Percentiles rank a stretch among this genome's conserved stretches.
Evolutionary conservation across 2,113 vertebrate species (phyloP).

Genomic region (Clarias magur): DNA sequence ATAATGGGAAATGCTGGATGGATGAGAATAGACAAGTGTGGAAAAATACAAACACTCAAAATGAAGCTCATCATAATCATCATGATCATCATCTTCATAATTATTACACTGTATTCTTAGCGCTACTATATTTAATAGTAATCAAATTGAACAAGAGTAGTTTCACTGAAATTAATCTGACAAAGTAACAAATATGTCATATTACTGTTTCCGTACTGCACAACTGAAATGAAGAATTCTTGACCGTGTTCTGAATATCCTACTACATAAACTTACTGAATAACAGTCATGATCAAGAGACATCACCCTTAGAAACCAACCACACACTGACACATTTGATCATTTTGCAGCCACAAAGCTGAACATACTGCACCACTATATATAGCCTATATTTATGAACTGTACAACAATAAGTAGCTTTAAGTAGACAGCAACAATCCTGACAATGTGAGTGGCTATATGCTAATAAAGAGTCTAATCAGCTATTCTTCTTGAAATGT

Average conservation of each 20-base stretch:
- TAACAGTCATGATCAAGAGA: background rate
- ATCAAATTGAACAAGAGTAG: background rate
- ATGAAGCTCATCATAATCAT: background rate
- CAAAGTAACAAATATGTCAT: background rate
- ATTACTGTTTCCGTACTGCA: background rate
- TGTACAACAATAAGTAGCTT: background rate
- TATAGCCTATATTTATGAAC: background rate
- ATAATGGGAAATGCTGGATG: conserved; percentile 3
- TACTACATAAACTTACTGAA: background rate
- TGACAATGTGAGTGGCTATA: background rate
- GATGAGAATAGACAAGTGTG: conserved; percentile 1
- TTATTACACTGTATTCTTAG: background rate
- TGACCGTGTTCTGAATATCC: background rate
- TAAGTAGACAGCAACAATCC: background rate
- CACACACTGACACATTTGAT: background rate
- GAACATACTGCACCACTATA: background rate
- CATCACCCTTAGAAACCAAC: background rate
- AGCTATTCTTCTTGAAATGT: background rate
- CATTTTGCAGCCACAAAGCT: background rate
- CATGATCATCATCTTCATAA: background rate
- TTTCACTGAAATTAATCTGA: background rate
- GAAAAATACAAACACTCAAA: background rate
- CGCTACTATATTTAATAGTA: background rate
- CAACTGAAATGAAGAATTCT: background rate
- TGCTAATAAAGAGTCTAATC: conserved; percentile 10